These are phyloP conservation scores for Minunthozetes semirufus DNA, from an alignment of 2,888 invertebrate genomes.

Conservation along the genomic window DNA sequence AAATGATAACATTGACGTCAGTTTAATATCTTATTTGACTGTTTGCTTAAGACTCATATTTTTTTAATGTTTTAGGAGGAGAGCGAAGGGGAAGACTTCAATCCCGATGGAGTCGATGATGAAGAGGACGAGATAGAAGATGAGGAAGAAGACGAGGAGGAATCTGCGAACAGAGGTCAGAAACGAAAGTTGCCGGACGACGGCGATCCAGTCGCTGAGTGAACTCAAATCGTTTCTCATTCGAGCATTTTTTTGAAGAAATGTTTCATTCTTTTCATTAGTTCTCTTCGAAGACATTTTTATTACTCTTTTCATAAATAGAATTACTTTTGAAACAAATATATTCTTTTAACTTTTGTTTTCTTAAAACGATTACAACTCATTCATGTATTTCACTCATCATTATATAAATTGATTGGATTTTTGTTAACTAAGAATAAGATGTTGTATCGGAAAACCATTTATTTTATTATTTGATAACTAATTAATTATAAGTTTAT, in stretches of 20 bases:
- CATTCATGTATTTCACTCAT: slow-evolving; percentile 22
- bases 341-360: background rate
- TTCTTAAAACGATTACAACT: background rate
- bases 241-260: background rate
- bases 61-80: slow-evolving; percentile 39
- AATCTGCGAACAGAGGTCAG: slow-evolving; percentile 35
- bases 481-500: background rate
- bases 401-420: slow-evolving; percentile 5
- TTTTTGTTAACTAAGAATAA: background rate
- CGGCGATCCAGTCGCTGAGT: slow-evolving; percentile 23
- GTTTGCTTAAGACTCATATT: background rate
- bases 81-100: slow-evolving; percentile 42
- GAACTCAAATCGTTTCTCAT: background rate
- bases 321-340: background rate
- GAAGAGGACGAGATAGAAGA: slow-evolving; percentile 39
- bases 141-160: slow-evolving; percentile 40
- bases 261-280: slow-evolving; percentile 18
- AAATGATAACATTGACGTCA: slow-evolving; percentile 49
- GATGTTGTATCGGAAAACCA: background rate
- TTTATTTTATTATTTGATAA: slow-evolving; percentile 1
- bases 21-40: background rate
- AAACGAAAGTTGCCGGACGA: slow-evolving; percentile 39
- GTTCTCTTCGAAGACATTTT: slow-evolving; percentile 3
- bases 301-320: slow-evolving; percentile 24
- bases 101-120: slow-evolving; percentile 39